Evolutionary conservation across 92 coral and sea anemone species (phyloP).

Genomic region (Isaurus tuberculatus): DNA sequence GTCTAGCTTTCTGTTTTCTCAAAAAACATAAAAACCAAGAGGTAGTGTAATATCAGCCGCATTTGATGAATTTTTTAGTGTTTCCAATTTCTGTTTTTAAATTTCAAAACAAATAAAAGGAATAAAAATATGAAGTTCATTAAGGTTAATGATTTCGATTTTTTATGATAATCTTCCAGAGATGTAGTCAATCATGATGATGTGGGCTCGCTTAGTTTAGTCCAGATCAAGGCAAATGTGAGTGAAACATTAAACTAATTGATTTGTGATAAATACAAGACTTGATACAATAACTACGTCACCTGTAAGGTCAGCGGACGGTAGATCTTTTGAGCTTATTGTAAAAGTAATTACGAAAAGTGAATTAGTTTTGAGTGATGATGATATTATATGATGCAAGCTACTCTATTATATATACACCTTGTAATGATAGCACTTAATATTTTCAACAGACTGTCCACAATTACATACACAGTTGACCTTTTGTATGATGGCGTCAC

Average conservation of each 20-base stretch:
- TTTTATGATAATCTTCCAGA: constrained; percentile 1
- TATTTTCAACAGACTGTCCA: not conserved
- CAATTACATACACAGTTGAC: not conserved
- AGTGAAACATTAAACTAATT: constrained; percentile 14
- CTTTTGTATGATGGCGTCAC: too few relatives aligned
- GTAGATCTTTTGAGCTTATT: constrained; percentile 21
- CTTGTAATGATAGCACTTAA: not conserved
- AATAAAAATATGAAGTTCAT: not conserved
- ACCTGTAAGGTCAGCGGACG: constrained; percentile 13
- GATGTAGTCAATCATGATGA: not conserved
- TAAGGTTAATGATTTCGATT: not conserved
- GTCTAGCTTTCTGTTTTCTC: constrained; percentile 28
- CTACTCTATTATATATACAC: constrained; percentile 12
- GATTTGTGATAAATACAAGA: constrained; percentile 2
- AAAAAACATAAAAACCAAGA: constrained; percentile 21
- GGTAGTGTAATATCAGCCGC: constrained; percentile 17
- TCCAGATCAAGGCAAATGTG: not conserved
- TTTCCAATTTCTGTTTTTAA: not conserved
- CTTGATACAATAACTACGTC: not conserved
- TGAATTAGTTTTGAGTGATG: constrained; percentile 3
- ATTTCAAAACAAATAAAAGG: not conserved
- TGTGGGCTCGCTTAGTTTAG: not conserved
- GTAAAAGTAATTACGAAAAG: constrained; percentile 1
- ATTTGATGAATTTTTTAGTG: not conserved
- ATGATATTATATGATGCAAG: constrained; percentile 11